These are phyloP conservation scores for Schrankia costaestrigalis DNA, from an alignment of 2,888 invertebrate genomes.

Conservation along the genomic window DNA sequence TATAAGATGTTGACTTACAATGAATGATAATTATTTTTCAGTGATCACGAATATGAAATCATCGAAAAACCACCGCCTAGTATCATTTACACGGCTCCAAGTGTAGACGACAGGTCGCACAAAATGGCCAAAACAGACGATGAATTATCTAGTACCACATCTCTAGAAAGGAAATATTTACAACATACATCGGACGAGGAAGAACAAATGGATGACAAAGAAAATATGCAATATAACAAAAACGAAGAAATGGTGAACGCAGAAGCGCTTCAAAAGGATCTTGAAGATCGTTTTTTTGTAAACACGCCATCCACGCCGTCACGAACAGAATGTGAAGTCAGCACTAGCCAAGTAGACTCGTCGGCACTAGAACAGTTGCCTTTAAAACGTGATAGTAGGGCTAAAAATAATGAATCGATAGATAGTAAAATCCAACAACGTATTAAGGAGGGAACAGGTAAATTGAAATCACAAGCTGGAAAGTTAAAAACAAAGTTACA, in stretches of 20 bases:
- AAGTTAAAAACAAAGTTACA: constrained; percentile 85
- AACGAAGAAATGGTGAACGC: constrained; percentile 58
- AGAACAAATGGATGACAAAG: constrained; percentile 59
- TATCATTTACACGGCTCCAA: constrained; percentile 61
- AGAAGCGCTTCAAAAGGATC: constrained; percentile 81
- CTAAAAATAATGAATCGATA: constrained; percentile 73
- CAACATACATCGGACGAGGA: constrained; percentile 76
- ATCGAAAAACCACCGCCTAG: constrained; percentile 85
- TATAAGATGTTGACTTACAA: constrained; percentile 1
- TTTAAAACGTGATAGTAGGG: constrained; percentile 78
- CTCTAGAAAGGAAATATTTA: constrained; percentile 70
- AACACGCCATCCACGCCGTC: constrained; percentile 81
- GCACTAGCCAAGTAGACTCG: constrained; percentile 85
- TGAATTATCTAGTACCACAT: constrained; percentile 75
- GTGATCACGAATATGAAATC: constrained; percentile 96
- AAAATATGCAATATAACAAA: constrained; percentile 44
- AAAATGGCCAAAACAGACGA: constrained; percentile 66
- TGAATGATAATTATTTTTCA: too few species aligned
- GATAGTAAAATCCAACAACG: constrained; percentile 83
- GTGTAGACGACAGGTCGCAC: constrained; percentile 57
- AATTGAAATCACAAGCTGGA: constrained; percentile 85
- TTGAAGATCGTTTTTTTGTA: constrained; percentile 83
- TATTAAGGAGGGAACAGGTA: constrained; percentile 85
- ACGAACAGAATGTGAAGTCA: constrained; percentile 83
- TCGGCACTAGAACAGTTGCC: constrained; percentile 84